A percentile compares a stretch with the other conserved stretches of the same genome.
Evolutionary conservation across 1,140 invertebrate species (phyloP).

Genomic region (Magallana gigas): DNA sequence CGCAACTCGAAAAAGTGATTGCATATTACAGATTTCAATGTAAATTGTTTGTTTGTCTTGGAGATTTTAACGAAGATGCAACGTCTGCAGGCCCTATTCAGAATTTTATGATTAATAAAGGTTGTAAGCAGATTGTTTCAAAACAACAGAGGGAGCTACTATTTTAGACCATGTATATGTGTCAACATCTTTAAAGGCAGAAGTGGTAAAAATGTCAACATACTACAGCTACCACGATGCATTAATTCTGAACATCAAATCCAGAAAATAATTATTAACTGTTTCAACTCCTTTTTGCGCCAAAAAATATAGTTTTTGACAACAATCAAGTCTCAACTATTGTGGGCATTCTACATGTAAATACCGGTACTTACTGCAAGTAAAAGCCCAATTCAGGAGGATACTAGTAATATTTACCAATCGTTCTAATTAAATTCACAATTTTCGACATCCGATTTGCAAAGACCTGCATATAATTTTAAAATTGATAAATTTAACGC

Average conservation of each 20-base stretch:
- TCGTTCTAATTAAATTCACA: no score
- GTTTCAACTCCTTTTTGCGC: no score
- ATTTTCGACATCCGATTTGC: no score
- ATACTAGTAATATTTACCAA: no score
- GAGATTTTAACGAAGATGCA: constrained; percentile 51
- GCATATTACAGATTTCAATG: neutral
- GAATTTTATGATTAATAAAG: neutral
- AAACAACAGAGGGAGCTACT: constrained; percentile 42
- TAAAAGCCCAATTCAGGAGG: no score
- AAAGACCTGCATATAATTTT: no score
- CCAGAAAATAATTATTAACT: no score
- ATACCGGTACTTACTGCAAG: no score
- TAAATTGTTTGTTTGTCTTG: neutral
- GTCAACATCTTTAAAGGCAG: neutral
- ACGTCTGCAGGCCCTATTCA: neutral
- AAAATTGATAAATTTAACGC: no score
- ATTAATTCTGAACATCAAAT: neutral
- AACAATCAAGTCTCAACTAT: no score
- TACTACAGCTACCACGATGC: constrained; percentile 52
- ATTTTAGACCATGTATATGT: constrained; percentile 46
- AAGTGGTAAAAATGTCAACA: neutral
- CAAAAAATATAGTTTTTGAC: no score
- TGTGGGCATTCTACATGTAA: no score
- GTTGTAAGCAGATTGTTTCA: constrained; percentile 32
- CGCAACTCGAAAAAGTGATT: neutral